phyloP scores from a whole-genome alignment of 2,797 vertebrate genomes.

The Ceyx erithaca region DNA sequence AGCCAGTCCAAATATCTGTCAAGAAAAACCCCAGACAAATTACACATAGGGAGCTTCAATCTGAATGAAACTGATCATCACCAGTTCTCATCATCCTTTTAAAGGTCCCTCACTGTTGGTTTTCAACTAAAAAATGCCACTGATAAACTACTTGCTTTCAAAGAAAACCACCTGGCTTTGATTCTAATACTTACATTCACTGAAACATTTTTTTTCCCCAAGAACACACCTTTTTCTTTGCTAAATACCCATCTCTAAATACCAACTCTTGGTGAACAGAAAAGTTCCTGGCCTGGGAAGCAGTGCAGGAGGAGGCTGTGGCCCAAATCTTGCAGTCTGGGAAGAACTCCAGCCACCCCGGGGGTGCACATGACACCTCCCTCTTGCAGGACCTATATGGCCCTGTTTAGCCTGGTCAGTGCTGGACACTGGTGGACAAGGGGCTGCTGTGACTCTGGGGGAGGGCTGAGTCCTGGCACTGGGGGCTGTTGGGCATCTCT shows the following conservation, averaged over 20 bases:
- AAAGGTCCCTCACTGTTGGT: background rate
- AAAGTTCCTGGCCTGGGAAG: background rate
- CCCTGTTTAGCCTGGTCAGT: too few relatives aligned
- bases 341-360: background rate
- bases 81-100: background rate
- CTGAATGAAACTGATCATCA: background rate
- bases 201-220: too few relatives aligned
- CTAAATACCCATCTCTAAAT: background rate
- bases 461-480: background rate
- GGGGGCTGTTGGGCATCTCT: background rate
- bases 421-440: rapidly evolving
- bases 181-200: background rate
- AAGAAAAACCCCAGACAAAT: background rate
- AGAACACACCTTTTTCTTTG: background rate
- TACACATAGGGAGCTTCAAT: background rate
- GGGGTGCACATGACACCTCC: rapidly evolving
- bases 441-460: background rate
- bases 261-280: background rate
- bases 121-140: background rate
- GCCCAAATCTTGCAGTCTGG: background rate
- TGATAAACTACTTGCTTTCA: background rate
- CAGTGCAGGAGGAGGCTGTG: background rate
- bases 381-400: background rate
- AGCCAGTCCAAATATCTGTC: background rate
- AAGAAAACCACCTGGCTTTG: background rate